Evolutionary conservation across 2,888 invertebrate species (phyloP), one percentile per base, ranked within the genome.

Genomic region (Eutolmus rufibarbis): DNA sequence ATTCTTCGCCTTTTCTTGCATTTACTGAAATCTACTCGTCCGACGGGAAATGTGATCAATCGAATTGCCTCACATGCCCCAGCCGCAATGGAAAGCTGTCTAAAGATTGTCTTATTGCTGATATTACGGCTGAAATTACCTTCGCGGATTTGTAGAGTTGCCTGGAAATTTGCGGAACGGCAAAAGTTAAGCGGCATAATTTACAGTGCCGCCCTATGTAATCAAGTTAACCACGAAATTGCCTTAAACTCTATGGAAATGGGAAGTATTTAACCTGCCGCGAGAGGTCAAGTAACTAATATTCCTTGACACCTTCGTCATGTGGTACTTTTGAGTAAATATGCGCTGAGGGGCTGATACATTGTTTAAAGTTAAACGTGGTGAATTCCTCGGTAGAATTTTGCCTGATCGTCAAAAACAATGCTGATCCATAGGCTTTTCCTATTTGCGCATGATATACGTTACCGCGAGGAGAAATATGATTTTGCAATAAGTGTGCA

Each of bases 401-500:
- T 51, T 81, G 28, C 56, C 56, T 31, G 43, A 9, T 81, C 81
- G 81, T 81, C 81, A 81, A 81, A 46, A 81, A 81, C 81, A 81
- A 81, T 81, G 31, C 34, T 28, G 81, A 81, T 81, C 81, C 56
- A 46, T 81, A 81, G 81, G 81, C 81, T 81, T 81, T 16, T 28
- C 81, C 56, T 78, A 78, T 51, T 81, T 81, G 56, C 43, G 81
- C 51, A 81, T 81, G 81, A 81, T 81, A 56, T 81, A 81, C 81
- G 81, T 56, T 81, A 56, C 81, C 56, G 56, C 31, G 51, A 81
- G 56, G 16, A 81, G 81, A 81, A 81, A 81, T 81, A 81, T 81
- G 81, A 81, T 81, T 81, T 81, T 81, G 81, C 81, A 81, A 81
- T 81, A 81, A 81, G 81, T 81, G 81, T 81, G 81, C 81, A 81